Percentiles rank a stretch among this genome's conserved stretches.
Conservation (phyloP, 1,140 invertebrate genomes). For the Schlechtendalia chinensis region DNA sequence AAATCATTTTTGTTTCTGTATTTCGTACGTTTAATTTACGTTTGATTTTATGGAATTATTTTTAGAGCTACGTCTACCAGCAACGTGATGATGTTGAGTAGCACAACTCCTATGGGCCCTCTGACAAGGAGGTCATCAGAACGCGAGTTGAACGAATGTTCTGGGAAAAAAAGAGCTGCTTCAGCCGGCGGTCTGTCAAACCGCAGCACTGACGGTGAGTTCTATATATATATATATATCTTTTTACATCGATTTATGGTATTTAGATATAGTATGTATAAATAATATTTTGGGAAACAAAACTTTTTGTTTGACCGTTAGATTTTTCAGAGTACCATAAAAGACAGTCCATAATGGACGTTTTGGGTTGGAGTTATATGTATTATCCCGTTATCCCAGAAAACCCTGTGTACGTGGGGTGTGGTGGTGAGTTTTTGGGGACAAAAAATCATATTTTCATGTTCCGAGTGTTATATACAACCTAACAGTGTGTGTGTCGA, state of each 20-base stretch:
- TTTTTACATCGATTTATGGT: background rate
- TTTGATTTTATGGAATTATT: constrained; percentile 1
- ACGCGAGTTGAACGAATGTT: constrained; percentile 71
- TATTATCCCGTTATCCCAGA: constrained; percentile 40
- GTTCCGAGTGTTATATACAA: background rate
- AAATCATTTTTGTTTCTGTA: background rate
- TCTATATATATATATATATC: background rate
- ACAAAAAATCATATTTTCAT: constrained; percentile 4
- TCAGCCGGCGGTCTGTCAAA: constrained; percentile 66
- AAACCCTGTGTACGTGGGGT: constrained; percentile 25
- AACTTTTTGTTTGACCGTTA: background rate
- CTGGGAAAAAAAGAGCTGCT: constrained; percentile 75
- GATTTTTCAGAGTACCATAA: constrained; percentile 47
- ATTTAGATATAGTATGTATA: background rate
- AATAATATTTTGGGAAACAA: background rate
- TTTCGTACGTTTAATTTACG: background rate
- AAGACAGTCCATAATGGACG: constrained; percentile 13
- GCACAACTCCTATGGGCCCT: constrained; percentile 60
- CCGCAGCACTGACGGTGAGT: constrained; percentile 37
- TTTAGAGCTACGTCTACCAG: constrained; percentile 79
- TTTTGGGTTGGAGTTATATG: constrained; percentile 33
- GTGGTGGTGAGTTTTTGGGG: constrained; percentile 41
- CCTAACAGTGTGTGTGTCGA: constrained; percentile 3
- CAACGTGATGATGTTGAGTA: constrained; percentile 66
- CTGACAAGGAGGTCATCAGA: constrained; percentile 78